Base-by-base conservation (phyloP, 1,140 invertebrate genomes). In the Drosophila asahinai region DNA sequence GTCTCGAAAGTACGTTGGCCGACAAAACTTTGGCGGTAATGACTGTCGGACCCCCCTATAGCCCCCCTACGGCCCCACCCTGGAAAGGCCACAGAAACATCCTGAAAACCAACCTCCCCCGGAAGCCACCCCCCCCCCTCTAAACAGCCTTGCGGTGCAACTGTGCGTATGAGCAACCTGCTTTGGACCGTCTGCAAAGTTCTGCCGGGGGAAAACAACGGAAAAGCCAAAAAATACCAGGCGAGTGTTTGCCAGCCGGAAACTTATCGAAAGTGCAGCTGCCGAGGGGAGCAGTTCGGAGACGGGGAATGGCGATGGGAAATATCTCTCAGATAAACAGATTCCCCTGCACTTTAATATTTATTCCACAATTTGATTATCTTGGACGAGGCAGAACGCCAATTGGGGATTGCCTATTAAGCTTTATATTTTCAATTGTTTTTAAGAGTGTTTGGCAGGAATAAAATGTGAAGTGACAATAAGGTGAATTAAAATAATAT, bases 21-120 rank as follows among this genome's bases (percentile, higher is more conserved):
- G 75, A 78, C 75, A 86, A 86, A 86, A 82, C 71, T 86, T 86
- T 83, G 83, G 76, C 83, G 79, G 83, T 86, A 86, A 86, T 86
- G 83, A 86, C 79, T 82, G 75, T 67, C 81, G 64, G n/a, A 45
- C 48, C 25, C 33, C 49, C 12, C 15, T 25, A 3, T 9, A 25
- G 15, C 43, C 14, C 9, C 6, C 14, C 12, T 54, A n/a, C 3
- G n/a, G 19, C 6, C 9, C 19, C 19, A n/a, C 12, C n/a, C 11
- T 27, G n/a, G 15, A 27, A 7, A n/a, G 3, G 48, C 48, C 48
- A 27, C 48, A 33, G 17, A 52, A 52, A 47, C 45, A 47, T 19
- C 22, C 19, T 47, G 45, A 22, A 22, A 25, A 0, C 22, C 27
- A 30, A 6, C 27, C 6, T 15, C 22, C 12, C 52, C 42, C 3